These are phyloP conservation scores for Melanargia galathea DNA, from an alignment of 2,888 invertebrate genomes.

Conservation along the genomic window DNA sequence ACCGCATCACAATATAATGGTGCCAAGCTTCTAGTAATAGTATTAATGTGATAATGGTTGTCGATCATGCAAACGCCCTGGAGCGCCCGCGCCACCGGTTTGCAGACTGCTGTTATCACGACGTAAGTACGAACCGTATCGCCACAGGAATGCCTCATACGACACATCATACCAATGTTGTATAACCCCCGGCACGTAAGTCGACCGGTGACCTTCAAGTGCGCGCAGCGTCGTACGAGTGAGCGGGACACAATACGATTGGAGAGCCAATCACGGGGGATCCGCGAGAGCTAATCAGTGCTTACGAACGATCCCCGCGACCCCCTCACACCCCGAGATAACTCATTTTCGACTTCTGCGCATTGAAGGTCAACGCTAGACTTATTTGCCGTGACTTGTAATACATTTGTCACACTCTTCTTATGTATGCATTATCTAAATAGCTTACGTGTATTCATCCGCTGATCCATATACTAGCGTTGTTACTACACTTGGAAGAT, in stretches of 20 bases:
- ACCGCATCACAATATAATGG: slow-evolving; percentile 51
- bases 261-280: too few relatives aligned
- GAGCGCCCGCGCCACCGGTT: slow-evolving; percentile 69
- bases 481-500: slow-evolving; percentile 29
- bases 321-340: too few relatives aligned
- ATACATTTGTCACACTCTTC: slow-evolving; percentile 67
- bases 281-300: too few relatives aligned
- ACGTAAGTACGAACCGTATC: slow-evolving; percentile 76
- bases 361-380: too few relatives aligned
- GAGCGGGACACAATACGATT: too few relatives aligned
- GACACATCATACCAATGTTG: slow-evolving; percentile 72
- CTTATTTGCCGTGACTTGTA: too few relatives aligned
- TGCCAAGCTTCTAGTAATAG: slow-evolving; percentile 71
- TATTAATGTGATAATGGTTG: slow-evolving; percentile 81
- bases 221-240: too few relatives aligned
- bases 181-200: too few relatives aligned
- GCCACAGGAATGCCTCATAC: slow-evolving; percentile 70
- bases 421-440: slow-evolving; percentile 72
- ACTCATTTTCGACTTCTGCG: too few relatives aligned
- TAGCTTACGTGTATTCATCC: slow-evolving; percentile 61
- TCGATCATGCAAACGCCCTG: slow-evolving; percentile 79
- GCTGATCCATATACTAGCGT: slow-evolving; percentile 33
- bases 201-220: too few relatives aligned
- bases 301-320: too few relatives aligned
- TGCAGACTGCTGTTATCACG: slow-evolving; percentile 67